These are phyloP conservation scores for Sturnira hondurensis DNA, from an alignment of 2,113 vertebrate genomes.

Conservation along the genomic window DNA sequence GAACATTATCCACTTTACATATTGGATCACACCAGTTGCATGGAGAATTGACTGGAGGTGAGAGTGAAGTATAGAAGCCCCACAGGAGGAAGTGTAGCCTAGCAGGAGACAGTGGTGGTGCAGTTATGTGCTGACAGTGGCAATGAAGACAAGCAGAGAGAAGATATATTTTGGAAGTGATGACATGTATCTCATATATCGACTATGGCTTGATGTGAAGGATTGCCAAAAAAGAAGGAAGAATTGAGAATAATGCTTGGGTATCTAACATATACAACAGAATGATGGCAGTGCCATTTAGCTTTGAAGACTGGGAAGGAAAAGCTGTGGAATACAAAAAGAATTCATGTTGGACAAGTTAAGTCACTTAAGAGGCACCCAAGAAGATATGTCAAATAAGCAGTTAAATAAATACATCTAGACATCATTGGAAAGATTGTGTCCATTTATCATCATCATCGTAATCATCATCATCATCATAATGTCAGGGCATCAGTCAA, in stretches of 20 bases:
- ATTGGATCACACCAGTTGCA: background rate
- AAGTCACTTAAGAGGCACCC: background rate
- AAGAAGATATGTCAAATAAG: background rate
- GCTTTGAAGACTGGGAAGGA: background rate
- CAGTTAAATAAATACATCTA: background rate
- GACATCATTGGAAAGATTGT: background rate
- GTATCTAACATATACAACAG: background rate
- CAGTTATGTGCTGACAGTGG: background rate
- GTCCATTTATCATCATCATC: background rate
- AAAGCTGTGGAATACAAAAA: background rate
- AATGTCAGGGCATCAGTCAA: background rate
- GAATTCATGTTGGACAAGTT: background rate
- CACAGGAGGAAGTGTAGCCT: background rate
- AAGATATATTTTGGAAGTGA: background rate
- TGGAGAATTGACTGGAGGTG: background rate
- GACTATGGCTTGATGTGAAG: background rate
- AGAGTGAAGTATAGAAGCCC: background rate
- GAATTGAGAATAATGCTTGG: background rate
- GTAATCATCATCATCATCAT: background rate
- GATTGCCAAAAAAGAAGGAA: background rate
- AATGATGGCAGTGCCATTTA: background rate
- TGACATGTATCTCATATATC: background rate
- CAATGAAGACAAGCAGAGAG: background rate
- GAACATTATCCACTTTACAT: background rate
- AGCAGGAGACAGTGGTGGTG: background rate